These are phyloP conservation scores for Morphnarchus princeps DNA, from an alignment of 2,113 vertebrate species.

Conservation along the genomic window DNA sequence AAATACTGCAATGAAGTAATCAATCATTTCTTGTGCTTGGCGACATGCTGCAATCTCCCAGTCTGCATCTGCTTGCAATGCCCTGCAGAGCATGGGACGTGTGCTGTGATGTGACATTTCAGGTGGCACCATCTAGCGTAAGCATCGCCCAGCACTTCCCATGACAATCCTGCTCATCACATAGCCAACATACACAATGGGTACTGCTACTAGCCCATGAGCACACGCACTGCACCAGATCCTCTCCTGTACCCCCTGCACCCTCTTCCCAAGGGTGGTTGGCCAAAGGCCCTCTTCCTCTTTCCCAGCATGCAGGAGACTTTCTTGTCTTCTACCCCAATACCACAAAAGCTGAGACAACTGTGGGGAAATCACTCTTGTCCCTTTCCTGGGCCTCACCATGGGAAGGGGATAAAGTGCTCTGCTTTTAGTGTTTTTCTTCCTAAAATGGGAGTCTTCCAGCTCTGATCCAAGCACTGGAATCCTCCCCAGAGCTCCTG, in stretches of 20 bases:
- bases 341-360: background rate
- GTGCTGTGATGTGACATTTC: background rate
- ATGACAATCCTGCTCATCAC: background rate
- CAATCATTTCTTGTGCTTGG: background rate
- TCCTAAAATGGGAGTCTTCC: slow-evolving; percentile 56
- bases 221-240: background rate
- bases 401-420: background rate
- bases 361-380: background rate
- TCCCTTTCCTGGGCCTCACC: slow-evolving; percentile 14
- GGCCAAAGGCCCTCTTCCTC: background rate
- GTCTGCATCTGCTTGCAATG: background rate
- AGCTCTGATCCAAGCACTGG: slow-evolving; percentile 10
- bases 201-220: background rate
- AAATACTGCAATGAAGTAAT: background rate
- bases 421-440: slow-evolving; percentile 28
- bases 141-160: background rate
- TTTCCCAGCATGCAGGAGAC: background rate
- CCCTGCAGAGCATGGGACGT: background rate
- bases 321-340: background rate
- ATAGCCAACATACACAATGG: background rate
- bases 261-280: background rate
- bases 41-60: background rate
- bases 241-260: background rate
- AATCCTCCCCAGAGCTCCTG: slow-evolving; percentile 25
- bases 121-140: background rate